These are phyloP conservation scores for Drosophila bipectinata DNA, from an alignment of 1,140 invertebrate genomes.

Conservation along the genomic window DNA sequence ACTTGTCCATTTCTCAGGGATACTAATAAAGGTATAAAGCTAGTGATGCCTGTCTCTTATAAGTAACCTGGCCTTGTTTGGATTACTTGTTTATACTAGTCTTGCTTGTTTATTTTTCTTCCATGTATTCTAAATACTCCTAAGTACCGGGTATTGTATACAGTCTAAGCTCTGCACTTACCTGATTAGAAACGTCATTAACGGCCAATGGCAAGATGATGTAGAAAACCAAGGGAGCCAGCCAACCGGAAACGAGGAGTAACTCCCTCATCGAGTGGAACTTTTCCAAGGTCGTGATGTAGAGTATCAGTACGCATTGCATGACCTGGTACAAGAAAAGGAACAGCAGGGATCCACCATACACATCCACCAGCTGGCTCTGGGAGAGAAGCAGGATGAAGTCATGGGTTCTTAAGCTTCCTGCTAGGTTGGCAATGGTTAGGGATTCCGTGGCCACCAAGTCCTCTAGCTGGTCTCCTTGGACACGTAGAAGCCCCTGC, in stretches of 20 bases:
- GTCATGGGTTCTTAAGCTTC: conserved; percentile 25
- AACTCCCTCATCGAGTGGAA: conserved; percentile 12
- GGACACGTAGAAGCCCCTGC: conserved; percentile 9
- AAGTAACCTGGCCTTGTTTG: background rate
- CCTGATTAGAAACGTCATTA: conserved; percentile 53
- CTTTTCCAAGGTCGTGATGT: conserved; percentile 17
- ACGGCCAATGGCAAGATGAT: conserved; percentile 33
- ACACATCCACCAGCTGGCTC: conserved; percentile 41
- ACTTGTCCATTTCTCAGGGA: conserved; percentile 33
- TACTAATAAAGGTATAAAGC: background rate
- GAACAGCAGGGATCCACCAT: conserved; percentile 48
- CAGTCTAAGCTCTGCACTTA: conserved; percentile 17
- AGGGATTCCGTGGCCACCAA: background rate
- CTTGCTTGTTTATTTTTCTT: no score
- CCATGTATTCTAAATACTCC: no score
- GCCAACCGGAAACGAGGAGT: conserved; percentile 11
- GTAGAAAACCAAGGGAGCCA: conserved; percentile 46
- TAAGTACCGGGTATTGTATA: no score
- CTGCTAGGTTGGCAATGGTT: conserved; percentile 4
- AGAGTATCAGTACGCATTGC: conserved; percentile 38
- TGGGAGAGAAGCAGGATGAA: conserved; percentile 37
- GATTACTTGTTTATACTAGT: background rate
- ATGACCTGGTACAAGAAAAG: conserved; percentile 33
- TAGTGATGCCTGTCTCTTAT: background rate
- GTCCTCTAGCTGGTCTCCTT: conserved; percentile 15